Evolutionary conservation across 1,140 invertebrate genomes (phyloP), one percentile per base, ranked within the genome.

Genomic region (Macrostomum lignano): DNA sequence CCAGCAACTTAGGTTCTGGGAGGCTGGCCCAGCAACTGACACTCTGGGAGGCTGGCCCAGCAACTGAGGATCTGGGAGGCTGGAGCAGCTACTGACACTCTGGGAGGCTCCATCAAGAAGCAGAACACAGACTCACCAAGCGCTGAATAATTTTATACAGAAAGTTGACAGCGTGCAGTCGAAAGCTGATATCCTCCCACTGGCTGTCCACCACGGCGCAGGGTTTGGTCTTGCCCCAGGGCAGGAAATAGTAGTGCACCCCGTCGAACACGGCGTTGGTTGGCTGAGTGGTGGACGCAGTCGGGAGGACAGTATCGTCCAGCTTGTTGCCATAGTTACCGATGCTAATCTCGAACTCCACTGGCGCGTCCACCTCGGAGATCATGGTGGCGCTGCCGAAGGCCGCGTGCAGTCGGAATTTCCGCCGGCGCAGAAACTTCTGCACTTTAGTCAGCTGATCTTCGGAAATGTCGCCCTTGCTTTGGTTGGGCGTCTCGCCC

Each of bases 241-340:
- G 61, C 38, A 64, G 42, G 47, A 58, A 64, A 43, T 61, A 60
- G 41, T 63, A 64, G 40, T 52, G 47, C 38, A 48, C 54, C n/a
- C 61, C 61, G 44, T 63, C 61, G 47, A 61, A 63, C 32, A 63
- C 55, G n/a, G 61, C 51, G 44, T 62, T 62, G 11, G 59, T 58
- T 13, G 60, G 60, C 41, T 61, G 61, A 10, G 59, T 62, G 4
- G 55, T 58, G 4, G 58, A 62, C 0, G 58, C 46, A 41, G 51
- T 56, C 3, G 61, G 60, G 7, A 49, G 42, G 3, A 53, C 39
- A 36, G 45, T 47, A 28, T 54, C 53, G 44, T 61, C 58, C 23
- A 61, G 42, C 39, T 55, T 60, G 46, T 61, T 61, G 10, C 58
- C 58, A 48, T 57, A 61, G 43, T 58, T 60, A 55, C 56, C 58